Conservation (phyloP, 2,888 invertebrate genomes). For the Zygogramma bicolorata region DNA sequence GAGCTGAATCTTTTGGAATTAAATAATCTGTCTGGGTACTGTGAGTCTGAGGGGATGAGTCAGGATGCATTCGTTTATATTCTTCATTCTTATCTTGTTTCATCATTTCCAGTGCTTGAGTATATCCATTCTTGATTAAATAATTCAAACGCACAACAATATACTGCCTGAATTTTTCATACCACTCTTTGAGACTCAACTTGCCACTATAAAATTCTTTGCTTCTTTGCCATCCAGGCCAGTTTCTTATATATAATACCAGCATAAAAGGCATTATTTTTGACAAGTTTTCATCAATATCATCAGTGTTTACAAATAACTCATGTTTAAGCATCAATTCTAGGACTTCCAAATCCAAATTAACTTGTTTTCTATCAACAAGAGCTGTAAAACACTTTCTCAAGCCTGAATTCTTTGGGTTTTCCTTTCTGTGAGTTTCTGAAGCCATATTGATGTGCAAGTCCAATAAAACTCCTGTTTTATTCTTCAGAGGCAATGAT, state of each 20-base stretch:
- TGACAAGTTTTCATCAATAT: slow-evolving; percentile 39
- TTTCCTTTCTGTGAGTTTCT: not conserved
- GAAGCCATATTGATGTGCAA: too few relatives aligned
- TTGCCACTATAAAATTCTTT: slow-evolving; percentile 51
- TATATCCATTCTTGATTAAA: slow-evolving; percentile 44
- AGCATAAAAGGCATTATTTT: slow-evolving; percentile 49
- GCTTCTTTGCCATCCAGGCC: slow-evolving; percentile 54
- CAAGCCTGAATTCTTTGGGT: slow-evolving; percentile 37
- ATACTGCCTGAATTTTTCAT: slow-evolving; percentile 50
- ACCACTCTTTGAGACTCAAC: slow-evolving; percentile 49
- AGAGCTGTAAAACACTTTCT: slow-evolving; percentile 51
- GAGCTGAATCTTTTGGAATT: slow-evolving; percentile 43
- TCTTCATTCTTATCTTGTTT: not conserved
- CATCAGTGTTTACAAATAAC: slow-evolving; percentile 42
- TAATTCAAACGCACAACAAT: slow-evolving; percentile 47
- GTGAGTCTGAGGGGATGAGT: not conserved
- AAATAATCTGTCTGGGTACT: slow-evolving; percentile 46
- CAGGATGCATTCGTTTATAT: not conserved
- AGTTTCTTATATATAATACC: slow-evolving; percentile 49
- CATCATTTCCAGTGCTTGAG: not conserved
- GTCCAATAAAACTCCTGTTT: too few relatives aligned
- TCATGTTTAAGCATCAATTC: slow-evolving; percentile 49
- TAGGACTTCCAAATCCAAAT: slow-evolving; percentile 49
- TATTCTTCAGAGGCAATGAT: too few relatives aligned
- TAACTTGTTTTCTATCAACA: slow-evolving; percentile 52